Evolutionary conservation across 2,888 invertebrate species (phyloP), one percentile per base, ranked within the genome.

Genomic region (Dyspetes luteomarginatus): DNA sequence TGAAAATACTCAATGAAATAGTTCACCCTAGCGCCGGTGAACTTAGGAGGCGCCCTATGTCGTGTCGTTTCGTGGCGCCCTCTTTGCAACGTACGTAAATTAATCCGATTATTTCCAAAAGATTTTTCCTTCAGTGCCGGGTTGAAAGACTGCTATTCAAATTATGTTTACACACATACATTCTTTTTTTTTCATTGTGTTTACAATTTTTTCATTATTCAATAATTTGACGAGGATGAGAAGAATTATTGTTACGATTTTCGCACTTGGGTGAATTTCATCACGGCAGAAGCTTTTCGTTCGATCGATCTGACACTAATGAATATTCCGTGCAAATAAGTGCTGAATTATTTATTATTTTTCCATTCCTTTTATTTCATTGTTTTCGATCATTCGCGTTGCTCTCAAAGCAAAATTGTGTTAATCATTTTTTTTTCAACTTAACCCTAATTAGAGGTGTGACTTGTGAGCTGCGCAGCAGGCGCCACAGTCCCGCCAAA

Each of bases 401-500:
- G 0, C 36, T 36, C 36, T 12, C 12, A 36, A 36, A 12, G 2
- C 36, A 9, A 3, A 36, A 12, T 36, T 36, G 12, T 36, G 7
- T 36, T 12, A 12, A 36, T 36, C 36, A 12, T 2, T 9, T 45
- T 9, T 64, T 26, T 7, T 26, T 12, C n/a, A 4, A 5, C 22
- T 62, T 64, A 64, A 64, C 45, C 62, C 26, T 17, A n/a, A n/a
- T 1, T 7, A 26, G 12, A 45, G 5, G 15, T 9, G n/a, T 36
- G 36, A 36, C 7, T 36, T 12, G 7, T 12, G 7, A 12, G 36
- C 9, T 12, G 9, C 36, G 36, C 1, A 0, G n/a, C n/a, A n/a
- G n/a, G n/a, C n/a, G n/a, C n/a, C 36, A 12, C 12, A 15, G 26
- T 58, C 36, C 58, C 58, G 58, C 36, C 58, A 58, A 58, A 58